Conservation (phyloP, 2,797 vertebrate species). For the Selene dorsalis region DNA sequence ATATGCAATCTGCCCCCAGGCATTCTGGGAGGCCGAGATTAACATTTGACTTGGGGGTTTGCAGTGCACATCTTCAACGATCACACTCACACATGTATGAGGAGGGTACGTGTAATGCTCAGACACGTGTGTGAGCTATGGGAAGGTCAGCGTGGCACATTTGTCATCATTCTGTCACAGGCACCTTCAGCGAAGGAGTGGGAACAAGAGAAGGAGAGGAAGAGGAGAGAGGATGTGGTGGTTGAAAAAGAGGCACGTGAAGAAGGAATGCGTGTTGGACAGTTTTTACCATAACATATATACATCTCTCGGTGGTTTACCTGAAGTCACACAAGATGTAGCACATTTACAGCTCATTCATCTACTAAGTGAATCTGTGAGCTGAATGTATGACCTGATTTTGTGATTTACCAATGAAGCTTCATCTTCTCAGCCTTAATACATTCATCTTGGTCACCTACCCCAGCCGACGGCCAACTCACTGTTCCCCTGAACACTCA, state of each 20-base stretch:
- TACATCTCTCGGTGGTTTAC: constrained; percentile 23
- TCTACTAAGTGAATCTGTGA: constrained; percentile 20
- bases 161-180: constrained; percentile 26
- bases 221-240: constrained; percentile 10
- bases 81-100: neutral
- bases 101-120: neutral
- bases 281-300: constrained; percentile 21
- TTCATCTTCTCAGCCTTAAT: constrained; percentile 24
- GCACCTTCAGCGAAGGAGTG: constrained; percentile 13
- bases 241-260: neutral
- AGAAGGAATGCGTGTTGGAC: constrained; percentile 3
- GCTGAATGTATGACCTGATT: neutral
- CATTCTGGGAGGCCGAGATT: constrained; percentile 15
- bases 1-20: constrained; percentile 5
- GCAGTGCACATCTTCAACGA: neutral
- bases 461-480: too few relatives aligned
- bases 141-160: constrained; percentile 18
- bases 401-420: constrained; percentile 24
- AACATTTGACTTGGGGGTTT: constrained; percentile 1
- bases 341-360: constrained; percentile 17
- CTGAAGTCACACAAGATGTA: constrained; percentile 23
- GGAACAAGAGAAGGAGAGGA: neutral
- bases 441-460: neutral
- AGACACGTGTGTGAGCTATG: constrained; percentile 15
- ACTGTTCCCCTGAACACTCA: too few relatives aligned